Evolutionary conservation across 1,140 invertebrate genomes (phyloP).

Genomic region (Euwallacea fornicatus): DNA sequence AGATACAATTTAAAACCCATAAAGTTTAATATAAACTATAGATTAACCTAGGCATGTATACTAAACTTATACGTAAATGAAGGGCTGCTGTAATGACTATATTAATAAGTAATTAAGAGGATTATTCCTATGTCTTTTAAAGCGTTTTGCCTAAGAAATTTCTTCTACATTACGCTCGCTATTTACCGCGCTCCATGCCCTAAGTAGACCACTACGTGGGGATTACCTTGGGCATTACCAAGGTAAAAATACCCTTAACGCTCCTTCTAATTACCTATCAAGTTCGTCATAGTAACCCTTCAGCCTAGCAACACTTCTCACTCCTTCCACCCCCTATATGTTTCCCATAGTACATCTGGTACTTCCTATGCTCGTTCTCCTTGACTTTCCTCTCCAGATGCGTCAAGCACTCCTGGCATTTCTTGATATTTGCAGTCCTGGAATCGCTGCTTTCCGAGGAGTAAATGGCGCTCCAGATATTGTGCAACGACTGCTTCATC

Average conservation of each 20-base stretch:
- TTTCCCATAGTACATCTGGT: constrained; percentile 30
- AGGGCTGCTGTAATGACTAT: no score
- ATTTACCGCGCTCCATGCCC: not conserved
- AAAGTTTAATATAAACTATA: no score
- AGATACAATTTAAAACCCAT: no score
- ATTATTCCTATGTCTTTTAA: not conserved
- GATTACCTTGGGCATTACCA: not conserved
- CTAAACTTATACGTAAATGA: no score
- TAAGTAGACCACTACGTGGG: not conserved
- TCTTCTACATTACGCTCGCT: not conserved
- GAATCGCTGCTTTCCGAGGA: constrained; percentile 29
- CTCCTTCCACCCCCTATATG: not conserved
- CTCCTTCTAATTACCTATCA: not conserved
- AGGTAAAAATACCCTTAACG: not conserved
- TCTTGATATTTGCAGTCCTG: constrained; percentile 31
- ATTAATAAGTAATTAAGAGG: no score
- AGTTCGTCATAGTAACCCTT: not conserved
- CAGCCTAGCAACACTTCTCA: constrained; percentile 20
- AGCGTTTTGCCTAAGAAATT: not conserved
- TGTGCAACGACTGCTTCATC: constrained; percentile 37
- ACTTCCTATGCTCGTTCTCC: constrained; percentile 34
- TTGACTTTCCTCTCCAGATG: constrained; percentile 31
- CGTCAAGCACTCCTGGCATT: constrained; percentile 25
- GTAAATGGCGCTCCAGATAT: constrained; percentile 32
- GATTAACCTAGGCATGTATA: no score